Evolutionary conservation across 1,140 invertebrate genomes (phyloP), one percentile per base, ranked within the genome.

Genomic region (Triops cancriformis): DNA sequence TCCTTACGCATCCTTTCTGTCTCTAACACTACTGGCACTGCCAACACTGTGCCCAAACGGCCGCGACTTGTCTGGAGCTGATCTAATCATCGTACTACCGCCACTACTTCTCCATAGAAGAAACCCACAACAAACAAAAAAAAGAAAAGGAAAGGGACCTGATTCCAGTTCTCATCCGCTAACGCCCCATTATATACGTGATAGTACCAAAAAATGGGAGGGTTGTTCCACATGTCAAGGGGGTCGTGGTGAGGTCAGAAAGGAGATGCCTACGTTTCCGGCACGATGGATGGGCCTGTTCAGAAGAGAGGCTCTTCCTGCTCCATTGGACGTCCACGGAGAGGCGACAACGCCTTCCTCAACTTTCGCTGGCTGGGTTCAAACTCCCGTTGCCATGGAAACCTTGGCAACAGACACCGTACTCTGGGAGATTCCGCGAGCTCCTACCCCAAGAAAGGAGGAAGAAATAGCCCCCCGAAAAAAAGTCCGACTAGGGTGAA

Each of bases 191-290:
- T 64, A 64, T 64, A 18, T 23, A 23, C 23, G 51, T 9, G 7
- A 64, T 18, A 6, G 51, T 23, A n/a, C 10, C 51, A 64, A 64
- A 64, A 64, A 64, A 37, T 37, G 31, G 7, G 31, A 2, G 51
- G 51, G 51, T 18, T 64, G 51, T 23, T 64, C 51, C 31, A 64
- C 51, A n/a, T 64, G 51, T 64, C 51, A 64, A 0, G 51, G 51
- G 51, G 51, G n/a, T 64, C 51, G 51, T 23, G 51, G 51, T 64
- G 51, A 64, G 51, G 51, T 64, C 51, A 64, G 51, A 64, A 64
- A 64, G 51, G 51, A 18, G 51, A 64, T 64, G 14, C 14, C 51
- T 64, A 12, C 51, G 51, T 64, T 64, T 64, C 51, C 51, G 51
- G 51, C 51, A 64, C 18, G 51, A 64, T 64, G 51, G 51, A 64